Evolutionary conservation across 2,888 invertebrate species (phyloP), one percentile per base, ranked within the genome.

Genomic region (Rhorus exstirpatorius): DNA sequence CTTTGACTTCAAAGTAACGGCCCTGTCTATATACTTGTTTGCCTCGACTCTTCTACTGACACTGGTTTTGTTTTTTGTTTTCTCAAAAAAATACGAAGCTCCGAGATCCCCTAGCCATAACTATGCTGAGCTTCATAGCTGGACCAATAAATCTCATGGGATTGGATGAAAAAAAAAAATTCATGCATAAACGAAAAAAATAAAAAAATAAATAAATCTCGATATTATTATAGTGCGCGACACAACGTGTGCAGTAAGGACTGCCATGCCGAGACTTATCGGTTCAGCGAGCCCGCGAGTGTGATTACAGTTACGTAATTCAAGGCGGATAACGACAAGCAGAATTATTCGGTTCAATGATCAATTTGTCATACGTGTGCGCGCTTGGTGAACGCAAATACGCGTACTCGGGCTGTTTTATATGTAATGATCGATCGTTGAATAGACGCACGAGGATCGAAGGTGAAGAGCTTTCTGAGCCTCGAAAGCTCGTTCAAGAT

Each of bases 301-400:
- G 87, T 79, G 84, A 84, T 81, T 83, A 85, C 79, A 78, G 85
- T 90, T 90, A 87, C 89, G 88, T 84, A 90, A 90, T 86, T 67
- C 79, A 71, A 72, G 83, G 84, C 76, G 72, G 75, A 79, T 63
- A 83, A 84, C 86, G 89, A 87, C 86, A 88, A 88, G 88, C 87
- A 86, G 87, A 86, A 87, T 88, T 90, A 88, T 88, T 89, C 86
- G 86, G 88, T 86, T 89, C 87, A 90, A 89, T 88, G 90, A 89
- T 89, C 88, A 90, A 90, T 90, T 91, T 90, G 88, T 90, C 89
- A 85, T 84, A 84, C 74, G 84, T 38, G 38, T 76, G 84, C 72
- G 44, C 65, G 60, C 58, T 49, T 63, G 75, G 82, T 78, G 82
- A 83, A 82, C 61, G 80, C 80, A 68, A 17, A 71, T 77, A 46